Evolutionary conservation across 2,797 vertebrate genomes (phyloP).

Genomic region (Gorsachius magnificus): DNA sequence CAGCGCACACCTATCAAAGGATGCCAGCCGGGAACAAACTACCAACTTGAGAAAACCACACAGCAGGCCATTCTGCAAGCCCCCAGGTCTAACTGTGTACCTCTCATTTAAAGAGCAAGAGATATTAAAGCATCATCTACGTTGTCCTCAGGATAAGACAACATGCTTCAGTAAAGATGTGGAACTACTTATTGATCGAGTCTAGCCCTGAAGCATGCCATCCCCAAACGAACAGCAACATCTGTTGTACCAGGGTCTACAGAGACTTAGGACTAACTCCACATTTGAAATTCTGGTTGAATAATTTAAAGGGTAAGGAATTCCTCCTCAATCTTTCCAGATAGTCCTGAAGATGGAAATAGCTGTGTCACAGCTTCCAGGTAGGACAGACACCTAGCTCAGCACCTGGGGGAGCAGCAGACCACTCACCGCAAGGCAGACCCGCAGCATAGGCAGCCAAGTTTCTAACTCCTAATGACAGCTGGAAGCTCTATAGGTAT

Average conservation of each 20-base stretch:
- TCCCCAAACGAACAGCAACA: not conserved
- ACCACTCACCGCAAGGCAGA: not conserved
- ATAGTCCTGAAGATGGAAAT: not conserved
- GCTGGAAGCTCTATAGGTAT: not conserved
- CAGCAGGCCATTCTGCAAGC: not conserved
- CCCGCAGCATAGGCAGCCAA: not conserved
- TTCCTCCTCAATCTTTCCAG: not conserved
- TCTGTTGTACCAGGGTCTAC: not conserved
- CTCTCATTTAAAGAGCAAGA: not conserved
- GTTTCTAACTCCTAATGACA: not conserved
- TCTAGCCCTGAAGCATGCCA: not conserved
- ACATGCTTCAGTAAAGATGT: not conserved
- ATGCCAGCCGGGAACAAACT: not conserved
- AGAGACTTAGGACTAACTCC: not conserved
- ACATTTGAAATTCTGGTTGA: not conserved
- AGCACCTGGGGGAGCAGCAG: not conserved
- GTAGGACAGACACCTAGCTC: not conserved
- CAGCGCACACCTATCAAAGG: not conserved
- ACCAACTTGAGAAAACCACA: not conserved
- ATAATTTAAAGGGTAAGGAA: not conserved
- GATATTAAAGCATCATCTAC: not conserved
- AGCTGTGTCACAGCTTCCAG: not conserved
- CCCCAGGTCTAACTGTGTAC: not conserved
- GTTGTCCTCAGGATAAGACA: not conserved
- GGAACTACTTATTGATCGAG: not conserved